Percentiles rank a stretch among this genome's conserved stretches.
Conservation (phyloP, 2,888 invertebrate species). For the Cantharis nigra region DNA sequence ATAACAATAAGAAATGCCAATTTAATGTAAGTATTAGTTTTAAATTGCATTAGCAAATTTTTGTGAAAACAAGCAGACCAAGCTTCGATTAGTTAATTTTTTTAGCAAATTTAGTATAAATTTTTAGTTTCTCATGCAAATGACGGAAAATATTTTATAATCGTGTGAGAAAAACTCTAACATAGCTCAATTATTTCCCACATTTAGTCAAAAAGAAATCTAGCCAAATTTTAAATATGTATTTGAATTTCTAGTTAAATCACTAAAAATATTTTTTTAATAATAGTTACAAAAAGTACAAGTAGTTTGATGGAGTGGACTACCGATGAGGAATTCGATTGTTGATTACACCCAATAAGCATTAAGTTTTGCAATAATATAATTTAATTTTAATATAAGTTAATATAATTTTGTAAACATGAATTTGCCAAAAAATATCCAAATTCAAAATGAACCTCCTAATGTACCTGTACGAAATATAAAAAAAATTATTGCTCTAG, state of each 20-base stretch:
- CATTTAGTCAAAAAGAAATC: not conserved
- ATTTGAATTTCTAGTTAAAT: not conserved
- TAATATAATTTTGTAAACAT: no score
- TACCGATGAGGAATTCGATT: not conserved
- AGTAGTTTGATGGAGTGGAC: not conserved
- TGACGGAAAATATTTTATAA: not conserved
- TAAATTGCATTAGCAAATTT: not conserved
- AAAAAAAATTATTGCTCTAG: not conserved
- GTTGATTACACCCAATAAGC: not conserved
- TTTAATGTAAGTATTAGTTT: not conserved
- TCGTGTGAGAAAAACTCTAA: not conserved
- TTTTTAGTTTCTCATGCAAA: not conserved
- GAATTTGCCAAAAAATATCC: not conserved
- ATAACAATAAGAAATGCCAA: not conserved
- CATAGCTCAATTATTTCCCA: not conserved
- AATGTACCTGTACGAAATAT: not conserved
- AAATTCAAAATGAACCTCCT: not conserved
- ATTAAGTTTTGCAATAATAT: not conserved
- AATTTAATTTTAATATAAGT: not conserved
- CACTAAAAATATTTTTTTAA: not conserved
- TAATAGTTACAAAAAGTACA: not conserved
- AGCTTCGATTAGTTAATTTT: not conserved
- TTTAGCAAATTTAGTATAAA: not conserved
- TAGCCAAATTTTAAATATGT: not conserved
- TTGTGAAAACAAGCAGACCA: not conserved